These are phyloP conservation scores for Pyrochroa serraticornis DNA, from an alignment of 2,888 invertebrate genomes.

Conservation along the genomic window DNA sequence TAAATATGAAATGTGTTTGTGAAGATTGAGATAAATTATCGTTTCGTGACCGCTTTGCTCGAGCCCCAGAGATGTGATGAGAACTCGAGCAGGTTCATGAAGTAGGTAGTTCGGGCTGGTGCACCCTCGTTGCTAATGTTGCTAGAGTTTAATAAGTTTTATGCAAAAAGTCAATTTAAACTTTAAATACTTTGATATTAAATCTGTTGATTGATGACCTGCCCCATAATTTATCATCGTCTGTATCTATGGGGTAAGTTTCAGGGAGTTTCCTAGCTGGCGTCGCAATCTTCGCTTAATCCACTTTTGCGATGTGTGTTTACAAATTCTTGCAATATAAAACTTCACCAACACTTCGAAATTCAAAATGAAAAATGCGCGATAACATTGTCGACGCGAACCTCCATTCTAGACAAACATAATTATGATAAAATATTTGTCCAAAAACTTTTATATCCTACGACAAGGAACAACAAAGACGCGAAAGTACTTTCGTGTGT, in stretches of 20 bases:
- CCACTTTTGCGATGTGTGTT: conserved; percentile 11
- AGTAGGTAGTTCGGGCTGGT: background rate
- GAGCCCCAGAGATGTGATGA: too few species aligned
- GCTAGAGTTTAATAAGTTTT: conserved; percentile 19
- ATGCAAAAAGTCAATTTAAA: conserved; percentile 39
- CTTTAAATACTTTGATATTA: conserved; percentile 41
- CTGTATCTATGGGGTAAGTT: conserved; percentile 35
- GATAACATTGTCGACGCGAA: background rate
- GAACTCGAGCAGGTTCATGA: too few species aligned
- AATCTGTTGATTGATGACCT: conserved; percentile 42
- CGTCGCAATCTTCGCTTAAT: conserved; percentile 4
- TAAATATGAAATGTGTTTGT: too few species aligned
- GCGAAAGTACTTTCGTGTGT: conserved; percentile 12
- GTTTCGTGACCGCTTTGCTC: too few species aligned
- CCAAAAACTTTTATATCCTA: background rate
- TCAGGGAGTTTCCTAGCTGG: conserved; percentile 12
- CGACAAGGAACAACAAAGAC: background rate
- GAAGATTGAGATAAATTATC: too few species aligned
- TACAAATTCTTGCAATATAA: conserved; percentile 10
- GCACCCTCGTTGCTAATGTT: background rate
- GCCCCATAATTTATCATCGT: conserved; percentile 41
- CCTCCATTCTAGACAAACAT: conserved; percentile 12
- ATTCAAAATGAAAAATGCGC: conserved; percentile 14
- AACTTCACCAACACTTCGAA: conserved; percentile 5
- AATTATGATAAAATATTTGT: conserved; percentile 22